phyloP scores from a whole-genome alignment of 2,888 invertebrate species.

The Stenoptilia bipunctidactyla region DNA sequence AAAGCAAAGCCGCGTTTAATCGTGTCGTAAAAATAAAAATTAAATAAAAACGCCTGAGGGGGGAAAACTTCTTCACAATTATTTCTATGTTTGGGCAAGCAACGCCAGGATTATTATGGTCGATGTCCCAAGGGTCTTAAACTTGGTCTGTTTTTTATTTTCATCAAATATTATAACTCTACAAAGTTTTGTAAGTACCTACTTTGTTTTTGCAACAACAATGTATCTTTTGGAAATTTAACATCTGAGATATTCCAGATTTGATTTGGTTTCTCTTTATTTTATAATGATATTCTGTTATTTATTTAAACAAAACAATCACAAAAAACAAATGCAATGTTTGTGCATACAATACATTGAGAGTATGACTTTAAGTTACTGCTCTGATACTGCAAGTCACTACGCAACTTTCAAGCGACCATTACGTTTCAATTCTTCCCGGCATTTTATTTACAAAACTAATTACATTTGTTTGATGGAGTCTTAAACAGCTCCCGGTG shows the following conservation, averaged over 20 bases:
- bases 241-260: too few species aligned
- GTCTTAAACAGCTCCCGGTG: constrained; percentile 59
- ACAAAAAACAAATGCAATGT: too few species aligned
- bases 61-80: constrained; percentile 61
- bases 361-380: too few species aligned
- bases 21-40: constrained; percentile 70
- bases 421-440: constrained; percentile 67
- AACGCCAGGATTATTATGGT: constrained; percentile 42
- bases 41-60: constrained; percentile 65
- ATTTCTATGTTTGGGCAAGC: constrained; percentile 42
- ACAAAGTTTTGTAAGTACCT: too few species aligned
- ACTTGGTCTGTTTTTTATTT: constrained; percentile 3
- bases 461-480: constrained; percentile 68
- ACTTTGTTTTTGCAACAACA: too few species aligned
- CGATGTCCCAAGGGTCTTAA: constrained; percentile 40
- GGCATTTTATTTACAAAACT: constrained; percentile 71
- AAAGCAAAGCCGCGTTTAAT: constrained; percentile 69
- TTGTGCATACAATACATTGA: too few species aligned
- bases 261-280: too few species aligned
- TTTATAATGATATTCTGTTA: too few species aligned
- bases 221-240: too few species aligned
- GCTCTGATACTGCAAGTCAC: constrained; percentile 54
- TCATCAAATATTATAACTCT: neutral
- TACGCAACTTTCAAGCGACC: constrained; percentile 51
- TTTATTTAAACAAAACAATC: too few species aligned